Evolutionary conservation across 2,113 vertebrate species (phyloP).

Genomic region (Calypte anna): DNA sequence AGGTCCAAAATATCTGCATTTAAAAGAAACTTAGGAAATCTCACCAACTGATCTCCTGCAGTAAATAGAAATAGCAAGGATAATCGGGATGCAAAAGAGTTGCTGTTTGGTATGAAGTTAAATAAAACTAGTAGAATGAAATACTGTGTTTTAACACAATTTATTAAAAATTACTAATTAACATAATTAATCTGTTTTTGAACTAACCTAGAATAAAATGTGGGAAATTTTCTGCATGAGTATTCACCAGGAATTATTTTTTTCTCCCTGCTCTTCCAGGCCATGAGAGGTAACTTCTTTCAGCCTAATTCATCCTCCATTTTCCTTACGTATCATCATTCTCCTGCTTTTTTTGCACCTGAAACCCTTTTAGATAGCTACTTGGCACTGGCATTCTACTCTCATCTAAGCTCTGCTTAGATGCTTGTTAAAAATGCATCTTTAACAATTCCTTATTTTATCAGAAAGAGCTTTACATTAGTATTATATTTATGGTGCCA

Average conservation of each 20-base stretch:
- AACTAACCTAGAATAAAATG: background rate
- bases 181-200: constrained; percentile 70
- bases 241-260: background rate
- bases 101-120: constrained; percentile 60
- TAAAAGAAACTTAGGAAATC: constrained; percentile 62
- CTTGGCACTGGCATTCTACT: background rate
- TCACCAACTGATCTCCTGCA: constrained; percentile 69
- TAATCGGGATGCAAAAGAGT: constrained; percentile 82
- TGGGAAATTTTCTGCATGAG: background rate
- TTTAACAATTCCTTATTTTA: background rate
- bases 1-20: constrained; percentile 71
- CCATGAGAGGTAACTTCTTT: background rate
- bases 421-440: background rate
- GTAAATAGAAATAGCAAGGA: constrained; percentile 76
- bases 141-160: constrained; percentile 67
- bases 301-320: background rate
- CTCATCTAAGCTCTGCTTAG: background rate
- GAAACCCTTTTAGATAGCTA: background rate
- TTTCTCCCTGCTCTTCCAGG: background rate
- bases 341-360: background rate
- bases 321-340: background rate
- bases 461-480: background rate
- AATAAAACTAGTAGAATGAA: constrained; percentile 16
- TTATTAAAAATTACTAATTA: constrained; percentile 61
- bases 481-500: background rate